Conservation (phyloP, 2,113 vertebrate species). For the Heloderma charlesbogerti region DNA sequence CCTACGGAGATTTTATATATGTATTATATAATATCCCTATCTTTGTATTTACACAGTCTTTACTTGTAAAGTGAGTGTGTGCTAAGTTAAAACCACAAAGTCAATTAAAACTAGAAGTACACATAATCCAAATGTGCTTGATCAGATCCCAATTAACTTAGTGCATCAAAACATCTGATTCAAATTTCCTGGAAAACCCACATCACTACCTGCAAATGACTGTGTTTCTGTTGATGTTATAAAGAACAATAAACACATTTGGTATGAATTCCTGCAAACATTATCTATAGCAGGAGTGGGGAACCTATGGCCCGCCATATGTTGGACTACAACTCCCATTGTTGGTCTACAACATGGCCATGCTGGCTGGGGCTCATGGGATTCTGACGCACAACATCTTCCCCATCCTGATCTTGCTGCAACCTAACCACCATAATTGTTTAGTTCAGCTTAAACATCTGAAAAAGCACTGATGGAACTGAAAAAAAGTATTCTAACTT, state of each 20-base stretch:
- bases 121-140: background rate
- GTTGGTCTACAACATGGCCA: background rate
- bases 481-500: background rate
- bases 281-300: background rate
- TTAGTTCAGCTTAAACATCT: background rate
- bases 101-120: background rate
- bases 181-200: background rate
- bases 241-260: background rate
- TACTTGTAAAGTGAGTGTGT: background rate
- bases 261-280: fast-evolving
- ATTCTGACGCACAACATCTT: background rate
- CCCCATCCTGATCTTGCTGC: background rate
- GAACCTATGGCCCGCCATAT: background rate
- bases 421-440: background rate
- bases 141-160: background rate
- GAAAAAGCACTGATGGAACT: background rate
- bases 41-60: too few species aligned
- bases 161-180: background rate
- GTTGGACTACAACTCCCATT: background rate
- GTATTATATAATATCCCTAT: too few species aligned
- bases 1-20: too few species aligned
- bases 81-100: background rate
- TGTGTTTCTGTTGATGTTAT: background rate
- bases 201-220: background rate
- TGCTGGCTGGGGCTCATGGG: background rate